Base-by-base conservation (phyloP, 2,797 vertebrate species). In the Pyrocephalus nanus region DNA sequence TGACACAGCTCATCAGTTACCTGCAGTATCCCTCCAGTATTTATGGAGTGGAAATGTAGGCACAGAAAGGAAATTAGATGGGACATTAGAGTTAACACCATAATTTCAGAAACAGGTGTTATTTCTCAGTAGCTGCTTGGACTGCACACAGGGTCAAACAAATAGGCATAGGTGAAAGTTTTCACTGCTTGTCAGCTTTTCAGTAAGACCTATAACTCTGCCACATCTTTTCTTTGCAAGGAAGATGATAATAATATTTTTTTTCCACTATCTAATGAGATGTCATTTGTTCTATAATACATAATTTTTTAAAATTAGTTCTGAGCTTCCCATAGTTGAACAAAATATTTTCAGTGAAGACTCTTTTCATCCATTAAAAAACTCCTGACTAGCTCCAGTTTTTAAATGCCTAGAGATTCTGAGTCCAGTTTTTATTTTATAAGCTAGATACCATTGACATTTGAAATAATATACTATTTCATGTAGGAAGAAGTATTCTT, bases 11-110 rank as follows among this genome's bases (percentile, higher is more conserved):
- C 73, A 58, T n/a, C 66, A 61, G 62, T 54, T 81, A 51, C 66
- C 34, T 1, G 5, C 38, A 65, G 58, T 43, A 42, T 32, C 54
- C n/a, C 23, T 74, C 58, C 55, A 42, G 2, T 40, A 40, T 86
- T 80, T 88, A 77, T 12, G 21, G 22, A 43, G 30, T 32, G 51
- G 47, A 69, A 75, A 86, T 22, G 54, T 4, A 67, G 45, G 36
- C 79, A 78, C 30, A 78, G 58, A 90, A 75, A 77, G 76, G 86
- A 96, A 92, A 93, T 95, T 70, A 74, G 61, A 83, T 10, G 66
- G n/a, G 47, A 69, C 40, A 55, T 47, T 0, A 0, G 27, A 65
- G 50, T 34, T 86, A 83, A 54, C 61, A 40, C 3, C 3, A 11
- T 50, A 9, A 43, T 83, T 74, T 72, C 73, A 84, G 54, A 60